Percentiles rank a stretch among this genome's conserved stretches.
These are phyloP conservation scores for Nothobranchius furzeri DNA, from an alignment of 2,113 vertebrate genomes.

Conservation along the genomic window DNA sequence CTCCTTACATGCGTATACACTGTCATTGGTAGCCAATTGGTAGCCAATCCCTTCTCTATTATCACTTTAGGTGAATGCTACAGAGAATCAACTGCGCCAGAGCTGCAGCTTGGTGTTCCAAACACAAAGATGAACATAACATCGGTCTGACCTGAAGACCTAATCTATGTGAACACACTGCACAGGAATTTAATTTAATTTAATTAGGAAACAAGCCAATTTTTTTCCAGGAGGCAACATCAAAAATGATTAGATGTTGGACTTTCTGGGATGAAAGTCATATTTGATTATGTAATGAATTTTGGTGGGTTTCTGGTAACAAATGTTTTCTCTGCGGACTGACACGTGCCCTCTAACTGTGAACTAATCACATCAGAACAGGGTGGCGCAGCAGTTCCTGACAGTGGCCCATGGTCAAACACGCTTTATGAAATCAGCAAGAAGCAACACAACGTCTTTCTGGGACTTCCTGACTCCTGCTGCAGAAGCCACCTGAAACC, in stretches of 20 bases:
- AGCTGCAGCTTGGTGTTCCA: not conserved
- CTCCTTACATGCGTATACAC: too few relatives aligned
- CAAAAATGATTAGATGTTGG: not conserved
- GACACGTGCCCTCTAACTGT: constrained; percentile 17
- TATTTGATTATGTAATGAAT: constrained; percentile 11
- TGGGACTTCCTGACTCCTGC: constrained; percentile 8
- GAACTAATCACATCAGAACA: constrained; percentile 42
- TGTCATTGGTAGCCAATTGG: too few relatives aligned
- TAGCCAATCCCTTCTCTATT: too few relatives aligned
- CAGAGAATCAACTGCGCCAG: too few relatives aligned
- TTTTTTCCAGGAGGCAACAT: not conserved
- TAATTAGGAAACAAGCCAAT: not conserved
- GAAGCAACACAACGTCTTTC: constrained; percentile 17
- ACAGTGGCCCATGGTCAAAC: constrained; percentile 34
- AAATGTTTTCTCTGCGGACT: constrained; percentile 19
- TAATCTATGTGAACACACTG: not conserved
- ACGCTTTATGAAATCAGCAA: constrained; percentile 4
- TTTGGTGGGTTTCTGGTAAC: constrained; percentile 4
- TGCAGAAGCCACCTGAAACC: constrained; percentile 33
- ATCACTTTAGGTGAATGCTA: too few relatives aligned
- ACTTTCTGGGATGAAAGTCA: not conserved
- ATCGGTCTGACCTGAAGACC: not conserved
- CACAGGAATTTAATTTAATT: not conserved
- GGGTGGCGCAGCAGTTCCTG: constrained; percentile 8
- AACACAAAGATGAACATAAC: not conserved